phyloP scores from a whole-genome alignment of 2,113 vertebrate species.

The Anarrhichthys ocellatus region DNA sequence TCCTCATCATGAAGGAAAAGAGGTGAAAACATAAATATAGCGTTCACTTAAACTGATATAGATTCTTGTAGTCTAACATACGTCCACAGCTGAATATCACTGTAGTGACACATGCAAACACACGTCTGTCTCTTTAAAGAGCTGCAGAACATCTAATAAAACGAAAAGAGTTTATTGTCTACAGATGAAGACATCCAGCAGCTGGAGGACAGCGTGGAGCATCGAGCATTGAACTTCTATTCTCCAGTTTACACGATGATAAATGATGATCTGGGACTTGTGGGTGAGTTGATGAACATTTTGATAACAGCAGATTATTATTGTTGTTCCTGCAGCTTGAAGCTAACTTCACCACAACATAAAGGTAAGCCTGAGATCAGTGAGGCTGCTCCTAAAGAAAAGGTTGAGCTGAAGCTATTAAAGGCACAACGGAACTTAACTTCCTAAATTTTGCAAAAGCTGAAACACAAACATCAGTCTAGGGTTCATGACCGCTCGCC shows the following conservation, averaged over 20 bases:
- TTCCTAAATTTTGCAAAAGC: background rate
- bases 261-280: background rate
- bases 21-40: background rate
- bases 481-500: background rate
- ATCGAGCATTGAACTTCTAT: background rate
- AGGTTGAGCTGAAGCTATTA: slow-evolving; percentile 6
- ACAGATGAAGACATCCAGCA: too few relatives aligned
- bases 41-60: background rate
- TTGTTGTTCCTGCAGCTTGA: background rate
- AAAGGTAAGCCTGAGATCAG: slow-evolving; percentile 1
- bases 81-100: too few relatives aligned
- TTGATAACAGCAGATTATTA: too few relatives aligned
- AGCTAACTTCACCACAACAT: slow-evolving; percentile 8
- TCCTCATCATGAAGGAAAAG: background rate
- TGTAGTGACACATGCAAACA: background rate
- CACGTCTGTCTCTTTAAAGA: background rate
- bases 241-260: background rate
- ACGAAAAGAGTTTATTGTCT: too few relatives aligned
- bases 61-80: background rate
- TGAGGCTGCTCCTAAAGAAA: slow-evolving; percentile 18
- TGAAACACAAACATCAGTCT: slow-evolving; percentile 14
- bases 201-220: too few relatives aligned
- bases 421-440: slow-evolving; percentile 40
- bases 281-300: background rate
- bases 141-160: background rate